Evolutionary conservation across 2,888 invertebrate species (phyloP), one percentile per base, ranked within the genome.

Genomic region (Agrochola circellaris): DNA sequence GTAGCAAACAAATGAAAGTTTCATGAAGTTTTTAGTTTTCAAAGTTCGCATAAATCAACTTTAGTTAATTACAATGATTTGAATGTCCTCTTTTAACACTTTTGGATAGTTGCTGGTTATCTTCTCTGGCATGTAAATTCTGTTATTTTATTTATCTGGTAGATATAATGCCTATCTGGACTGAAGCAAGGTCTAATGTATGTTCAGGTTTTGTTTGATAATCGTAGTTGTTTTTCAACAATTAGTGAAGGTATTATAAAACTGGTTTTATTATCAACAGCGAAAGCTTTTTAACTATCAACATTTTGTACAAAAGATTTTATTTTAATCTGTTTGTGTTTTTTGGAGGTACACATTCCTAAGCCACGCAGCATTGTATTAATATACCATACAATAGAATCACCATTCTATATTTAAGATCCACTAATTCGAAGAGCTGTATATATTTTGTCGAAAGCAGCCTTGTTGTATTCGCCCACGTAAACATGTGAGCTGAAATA

Each of bases 391-490:
- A 88, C 85, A 87, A 88, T 83, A 82, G 78, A 79, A 87, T 87
- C 89, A 89, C 79, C 83, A 67, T 82, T 91, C 92, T 95, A 94
- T 92, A 92, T 94, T 91, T 94, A 92, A 92, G 88, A 88, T 89
- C 80, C 85, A 90, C 93, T 93, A 93, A 95, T 94, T 92, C 89
- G 89, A 92, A 90, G 88, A 90, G 89, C 89, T 88, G 92, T 91
- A 75, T 79, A 93, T 93, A 93, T 94, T 92, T 93, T 93, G 93
- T 93, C 91, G 91, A 94, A 94, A 94, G 87, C 91, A 95, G 94
- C 94, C 95, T 96, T 95, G 96, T 96, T 95, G 90, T 93, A 87
- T 88, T 90, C 93, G 91, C 96, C 96, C 93, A 96, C 96, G 94
- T 92, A 91, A 90, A 87, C 90, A 89, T 82, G 88, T 86, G 89